Base-by-base conservation (phyloP, 2,888 invertebrate genomes). In the Tanypteryx hageni region DNA sequence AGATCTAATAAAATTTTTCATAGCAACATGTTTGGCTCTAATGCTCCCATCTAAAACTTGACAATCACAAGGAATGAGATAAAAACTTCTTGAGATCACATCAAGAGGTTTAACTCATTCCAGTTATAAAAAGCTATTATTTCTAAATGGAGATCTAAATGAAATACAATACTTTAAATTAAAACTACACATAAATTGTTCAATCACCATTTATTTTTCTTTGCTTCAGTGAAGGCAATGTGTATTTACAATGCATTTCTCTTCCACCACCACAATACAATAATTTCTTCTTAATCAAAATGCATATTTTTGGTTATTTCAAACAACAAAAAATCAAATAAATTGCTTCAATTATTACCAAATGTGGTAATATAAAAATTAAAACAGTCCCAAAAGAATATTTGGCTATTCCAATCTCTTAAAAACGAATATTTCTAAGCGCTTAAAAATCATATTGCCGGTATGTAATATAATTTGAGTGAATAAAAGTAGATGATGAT, bases 221-320 rank as follows among this genome's bases (percentile, higher is more conserved):
- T 89, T 89, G 64, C 64, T 44, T 89, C 56, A 44, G n/a, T 64
- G 64, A 68, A 89, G 89, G 89, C 89, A 89, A 89, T 89, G 89
- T 89, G 89, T 89, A 89, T 89, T 64, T 89, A 89, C 89, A 89
- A 64, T 89, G 89, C 89, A 64, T 89, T 68, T 44, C 44, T 64
- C 64, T 58, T 64, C 89, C 89, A 68, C 64, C 89, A 89, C 89
- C 89, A 89, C 31, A 89, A 68, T 64, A 89, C 89, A 89, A 44
- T 31, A 89, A 89, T 59, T 61, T 61, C 61, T 89, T 16, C 27
- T n/a, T 27, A 3, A 27, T 76, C 27, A 76, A 76, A 44, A 44
- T 5, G 5, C 5, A 44, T 44, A 44, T 44, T 44, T 44, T 44
- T 44, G 44, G 3, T 44, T 44, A 44, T 44, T 44, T 44, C 44